These are phyloP conservation scores for Cryptotermes secundus DNA, from an alignment of 1,140 invertebrate species.

Conservation along the genomic window DNA sequence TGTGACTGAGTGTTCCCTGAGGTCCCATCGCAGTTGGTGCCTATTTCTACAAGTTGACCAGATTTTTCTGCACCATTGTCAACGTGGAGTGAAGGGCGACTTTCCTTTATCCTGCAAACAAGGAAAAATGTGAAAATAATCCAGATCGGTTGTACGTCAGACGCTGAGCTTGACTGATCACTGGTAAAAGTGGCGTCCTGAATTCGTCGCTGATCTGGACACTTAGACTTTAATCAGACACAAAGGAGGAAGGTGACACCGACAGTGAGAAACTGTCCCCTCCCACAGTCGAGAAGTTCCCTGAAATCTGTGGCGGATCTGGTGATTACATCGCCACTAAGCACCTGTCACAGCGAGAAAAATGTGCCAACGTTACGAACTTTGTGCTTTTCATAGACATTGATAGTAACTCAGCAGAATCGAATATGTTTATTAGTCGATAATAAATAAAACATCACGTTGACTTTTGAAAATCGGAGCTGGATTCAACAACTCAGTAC, in stretches of 20 bases:
- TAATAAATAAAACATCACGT: too few relatives aligned
- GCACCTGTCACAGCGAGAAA: too few relatives aligned
- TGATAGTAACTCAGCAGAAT: too few relatives aligned
- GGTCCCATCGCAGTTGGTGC: not conserved
- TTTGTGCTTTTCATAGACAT: too few relatives aligned
- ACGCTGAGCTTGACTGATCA: not conserved
- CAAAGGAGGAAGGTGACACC: not conserved
- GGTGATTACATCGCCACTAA: too few relatives aligned
- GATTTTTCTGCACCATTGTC: not conserved
- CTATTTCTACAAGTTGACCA: too few relatives aligned
- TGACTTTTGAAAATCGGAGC: too few relatives aligned
- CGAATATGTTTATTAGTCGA: too few relatives aligned
- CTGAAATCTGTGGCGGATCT: too few relatives aligned
- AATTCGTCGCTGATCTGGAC: not conserved
- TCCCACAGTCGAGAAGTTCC: not conserved
- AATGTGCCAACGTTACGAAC: too few relatives aligned
- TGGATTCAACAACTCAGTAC: too few relatives aligned
- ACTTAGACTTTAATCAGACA: not conserved
- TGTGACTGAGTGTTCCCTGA: not conserved
- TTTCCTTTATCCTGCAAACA: not conserved
- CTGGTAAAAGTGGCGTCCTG: not conserved
- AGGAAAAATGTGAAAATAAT: not conserved
- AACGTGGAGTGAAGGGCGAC: not conserved
- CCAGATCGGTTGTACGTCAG: not conserved
- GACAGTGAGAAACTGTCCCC: not conserved